These are phyloP conservation scores for Manduca sexta DNA, from an alignment of 1,140 invertebrate species.

Conservation along the genomic window DNA sequence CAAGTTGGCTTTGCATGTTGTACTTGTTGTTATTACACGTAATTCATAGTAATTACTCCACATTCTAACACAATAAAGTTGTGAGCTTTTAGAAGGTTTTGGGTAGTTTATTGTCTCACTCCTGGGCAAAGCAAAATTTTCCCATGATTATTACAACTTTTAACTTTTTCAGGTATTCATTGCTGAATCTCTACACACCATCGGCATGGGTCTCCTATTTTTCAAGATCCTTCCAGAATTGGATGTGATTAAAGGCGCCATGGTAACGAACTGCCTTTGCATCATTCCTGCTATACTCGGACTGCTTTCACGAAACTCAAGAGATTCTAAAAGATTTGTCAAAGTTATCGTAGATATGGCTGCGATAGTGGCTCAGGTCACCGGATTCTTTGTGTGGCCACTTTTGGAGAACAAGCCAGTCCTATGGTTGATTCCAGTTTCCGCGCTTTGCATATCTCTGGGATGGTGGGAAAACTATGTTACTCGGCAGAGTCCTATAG, in stretches of 20 bases:
- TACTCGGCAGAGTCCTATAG: conserved; percentile 84
- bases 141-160: conserved; percentile 1
- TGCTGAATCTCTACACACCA: conserved; percentile 89
- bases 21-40: no score
- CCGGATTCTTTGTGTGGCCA: conserved; percentile 93
- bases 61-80: no score
- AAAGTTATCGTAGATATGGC: conserved; percentile 88
- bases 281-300: conserved; percentile 85
- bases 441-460: conserved; percentile 89
- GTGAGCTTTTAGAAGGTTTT: no score
- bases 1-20: no score
- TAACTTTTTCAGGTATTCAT: conserved; percentile 78
- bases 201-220: conserved; percentile 88
- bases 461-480: conserved; percentile 99
- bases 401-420: conserved; percentile 80
- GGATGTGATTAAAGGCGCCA: conserved; percentile 93
- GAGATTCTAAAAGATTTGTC: conserved; percentile 85
- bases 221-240: conserved; percentile 92
- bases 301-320: conserved; percentile 84
- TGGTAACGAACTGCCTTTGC: conserved; percentile 95
- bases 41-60: no score
- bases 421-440: conserved; percentile 88
- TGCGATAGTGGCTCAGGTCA: conserved; percentile 88
- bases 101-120: no score
- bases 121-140: no score